Percentiles rank a stretch among this genome's conserved stretches.
These are phyloP conservation scores for Caenorhabditis macrosperma DNA, from an alignment of 2,888 invertebrate species.

Conservation along the genomic window DNA sequence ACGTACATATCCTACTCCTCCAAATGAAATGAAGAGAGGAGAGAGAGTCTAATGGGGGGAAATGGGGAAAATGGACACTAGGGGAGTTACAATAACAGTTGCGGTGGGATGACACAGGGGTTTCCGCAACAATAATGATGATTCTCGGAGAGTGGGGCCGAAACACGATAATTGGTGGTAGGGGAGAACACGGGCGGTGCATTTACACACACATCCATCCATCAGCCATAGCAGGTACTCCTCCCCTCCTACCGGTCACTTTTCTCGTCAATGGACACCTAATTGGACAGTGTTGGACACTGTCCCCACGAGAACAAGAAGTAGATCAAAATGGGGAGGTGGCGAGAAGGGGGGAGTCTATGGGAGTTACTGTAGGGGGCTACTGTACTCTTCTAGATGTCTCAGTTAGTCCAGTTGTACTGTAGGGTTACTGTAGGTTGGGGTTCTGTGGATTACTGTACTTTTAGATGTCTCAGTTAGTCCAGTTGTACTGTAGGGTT, in stretches of 20 bases:
- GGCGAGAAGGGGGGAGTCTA: constrained; percentile 22
- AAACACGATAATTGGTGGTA: constrained; percentile 47
- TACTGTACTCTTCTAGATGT: too few species aligned
- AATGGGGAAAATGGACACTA: constrained; percentile 3
- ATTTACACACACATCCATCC: constrained; percentile 27
- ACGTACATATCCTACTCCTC: background rate
- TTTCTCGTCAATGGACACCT: constrained; percentile 51
- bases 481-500: too few species aligned
- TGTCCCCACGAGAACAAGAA: too few species aligned
- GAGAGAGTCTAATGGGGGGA: constrained; percentile 28
- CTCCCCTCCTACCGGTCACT: constrained; percentile 45
- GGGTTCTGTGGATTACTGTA: too few species aligned
- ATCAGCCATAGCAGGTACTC: constrained; percentile 23
- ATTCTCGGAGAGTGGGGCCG: constrained; percentile 30
- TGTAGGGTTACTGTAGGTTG: too few species aligned
- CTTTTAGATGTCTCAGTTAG: too few species aligned
- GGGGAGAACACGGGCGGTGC: too few species aligned
- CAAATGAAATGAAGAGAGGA: too few species aligned
- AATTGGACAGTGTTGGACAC: constrained; percentile 40
- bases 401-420: too few species aligned
- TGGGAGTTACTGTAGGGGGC: too few species aligned
- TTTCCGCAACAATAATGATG: constrained; percentile 40
- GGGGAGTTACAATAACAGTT: constrained; percentile 33
- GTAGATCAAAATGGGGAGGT: constrained; percentile 36
- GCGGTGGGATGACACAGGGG: too few species aligned